Evolutionary conservation across 2,888 invertebrate genomes (phyloP).

Genomic region (Apotomis capreana): DNA sequence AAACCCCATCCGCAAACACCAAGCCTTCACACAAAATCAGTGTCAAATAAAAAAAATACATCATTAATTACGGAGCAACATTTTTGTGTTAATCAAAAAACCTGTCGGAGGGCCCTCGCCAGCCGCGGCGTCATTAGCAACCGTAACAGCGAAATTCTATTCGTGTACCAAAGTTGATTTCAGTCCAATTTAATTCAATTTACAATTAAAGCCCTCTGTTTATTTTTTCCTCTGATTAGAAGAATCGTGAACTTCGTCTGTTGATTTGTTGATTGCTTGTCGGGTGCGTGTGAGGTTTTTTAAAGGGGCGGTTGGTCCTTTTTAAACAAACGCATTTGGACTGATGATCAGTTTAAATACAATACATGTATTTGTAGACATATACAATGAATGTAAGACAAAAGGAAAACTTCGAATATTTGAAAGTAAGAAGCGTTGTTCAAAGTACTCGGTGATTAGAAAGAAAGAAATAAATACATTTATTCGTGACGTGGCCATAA

Average conservation of each 20-base stretch:
- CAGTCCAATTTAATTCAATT: constrained; percentile 77
- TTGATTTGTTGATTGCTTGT: constrained; percentile 58
- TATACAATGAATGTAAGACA: no score
- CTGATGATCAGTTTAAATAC: no score
- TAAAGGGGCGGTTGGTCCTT: not conserved
- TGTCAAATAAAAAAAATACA: constrained; percentile 39
- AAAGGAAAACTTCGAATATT: no score
- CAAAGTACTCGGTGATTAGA: no score
- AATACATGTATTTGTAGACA: no score
- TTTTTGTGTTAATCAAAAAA: constrained; percentile 75
- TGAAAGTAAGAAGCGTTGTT: no score
- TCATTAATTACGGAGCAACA: constrained; percentile 48
- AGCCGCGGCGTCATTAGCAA: constrained; percentile 65
- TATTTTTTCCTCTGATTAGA: constrained; percentile 57
- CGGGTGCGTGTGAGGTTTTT: constrained; percentile 21
- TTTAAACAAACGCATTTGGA: not conserved
- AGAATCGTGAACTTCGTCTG: constrained; percentile 49
- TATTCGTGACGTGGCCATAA: no score
- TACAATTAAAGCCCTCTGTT: constrained; percentile 77
- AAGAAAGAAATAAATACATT: no score
- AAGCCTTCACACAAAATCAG: constrained; percentile 57
- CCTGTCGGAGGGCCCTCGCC: constrained; percentile 57
- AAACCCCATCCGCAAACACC: not conserved
- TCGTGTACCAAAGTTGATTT: constrained; percentile 68
- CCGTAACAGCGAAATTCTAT: constrained; percentile 54